Evolutionary conservation across 2,888 invertebrate species (phyloP), one percentile per base, ranked within the genome.

Genomic region (Silvanus unidentatus): DNA sequence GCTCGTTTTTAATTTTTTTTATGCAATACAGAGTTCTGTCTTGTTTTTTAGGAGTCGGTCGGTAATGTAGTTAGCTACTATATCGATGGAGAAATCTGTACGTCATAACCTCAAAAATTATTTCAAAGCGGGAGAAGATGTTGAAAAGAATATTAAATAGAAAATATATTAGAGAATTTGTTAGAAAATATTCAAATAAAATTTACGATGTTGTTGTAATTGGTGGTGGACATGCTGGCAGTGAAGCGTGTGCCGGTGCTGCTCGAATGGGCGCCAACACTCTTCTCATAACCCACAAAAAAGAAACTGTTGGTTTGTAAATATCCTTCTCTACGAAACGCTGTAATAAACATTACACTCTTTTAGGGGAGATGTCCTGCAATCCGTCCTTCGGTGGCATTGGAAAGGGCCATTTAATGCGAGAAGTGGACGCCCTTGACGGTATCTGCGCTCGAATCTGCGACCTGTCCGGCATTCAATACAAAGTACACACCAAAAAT

Each of bases 311-410:
- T 49, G 93, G 89, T 79, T 72, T 55, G 59, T 16, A 37, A 36
- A 16, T 30, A 1, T 16, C 36, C 42, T 37, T 32, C 5, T 8
- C n/a, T 5, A 8, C n/a, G 12, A 32, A 32, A n/a, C n/a, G n/a
- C n/a, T n/a, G n/a, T n/a, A n/a, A n/a, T n/a, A n/a, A n/a, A n/a
- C n/a, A n/a, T n/a, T n/a, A n/a, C n/a, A n/a, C n/a, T n/a, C n/a
- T 63, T 70, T 48, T 52, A 86, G 86, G 89, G 16, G 91, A 89
- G 72, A 94, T 94, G 93, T 90, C 91, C 0, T 93, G 94, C 63
- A 94, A 94, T 73, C 93, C 94, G 13, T 88, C 91, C 0, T 94
- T 94, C 73, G 93, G 93, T 16, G 93, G 93, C 5, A 88, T 94
- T 55, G 93, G 92, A 0, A 94, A 94, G 71, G 92, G 91, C 0